A percentile compares a stretch with the other conserved stretches of the same genome.
phyloP scores from a whole-genome alignment of 1,140 invertebrate species.

The Drosophila mauritiana region DNA sequence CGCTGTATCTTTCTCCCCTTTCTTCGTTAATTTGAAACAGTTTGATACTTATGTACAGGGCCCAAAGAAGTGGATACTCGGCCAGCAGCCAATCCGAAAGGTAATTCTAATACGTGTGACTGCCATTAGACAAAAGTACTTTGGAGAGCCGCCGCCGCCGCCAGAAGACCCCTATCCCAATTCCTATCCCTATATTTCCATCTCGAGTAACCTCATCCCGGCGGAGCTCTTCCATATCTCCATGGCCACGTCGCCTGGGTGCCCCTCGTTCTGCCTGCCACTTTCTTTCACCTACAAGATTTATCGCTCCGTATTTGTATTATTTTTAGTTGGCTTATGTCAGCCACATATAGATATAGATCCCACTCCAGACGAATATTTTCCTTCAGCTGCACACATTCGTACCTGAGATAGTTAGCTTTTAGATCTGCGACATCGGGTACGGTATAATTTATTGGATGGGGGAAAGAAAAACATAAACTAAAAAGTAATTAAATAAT shows the following conservation, averaged over 20 bases:
- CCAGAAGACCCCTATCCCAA: conserved; percentile 7
- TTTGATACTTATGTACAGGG: conserved; percentile 43
- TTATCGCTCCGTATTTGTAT: conserved; percentile 83
- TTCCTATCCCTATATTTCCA: conserved; percentile 5
- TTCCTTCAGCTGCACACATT: conserved; percentile 14
- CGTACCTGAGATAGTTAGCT: conserved; percentile 47
- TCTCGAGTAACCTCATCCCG: conserved; percentile 31
- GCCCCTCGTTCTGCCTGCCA: conserved; percentile 19
- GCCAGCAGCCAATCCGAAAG: conserved; percentile 28
- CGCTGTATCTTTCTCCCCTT: conserved; percentile 50
- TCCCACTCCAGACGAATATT: conserved; percentile 8
- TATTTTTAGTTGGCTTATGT: conserved; percentile 83
- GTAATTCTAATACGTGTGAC: conserved; percentile 72
- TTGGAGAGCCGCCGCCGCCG: conserved; percentile 50
- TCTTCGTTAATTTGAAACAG: conserved; percentile 64
- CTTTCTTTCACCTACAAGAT: conserved; percentile 84
- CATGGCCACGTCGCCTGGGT: conserved; percentile 23
- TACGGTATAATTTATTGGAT: conserved; percentile 26
- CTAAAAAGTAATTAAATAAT: too few relatives aligned
- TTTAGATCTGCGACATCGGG: conserved; percentile 20
- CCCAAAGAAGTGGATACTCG: conserved; percentile 41
- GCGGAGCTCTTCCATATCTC: conserved; percentile 38
- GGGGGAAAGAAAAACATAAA: background rate
- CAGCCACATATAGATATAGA: conserved; percentile 51
- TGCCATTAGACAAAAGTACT: conserved; percentile 79